Evolutionary conservation across 2,888 invertebrate species (phyloP), one percentile per base, ranked within the genome.

Genomic region (Drosophila putrida): DNA sequence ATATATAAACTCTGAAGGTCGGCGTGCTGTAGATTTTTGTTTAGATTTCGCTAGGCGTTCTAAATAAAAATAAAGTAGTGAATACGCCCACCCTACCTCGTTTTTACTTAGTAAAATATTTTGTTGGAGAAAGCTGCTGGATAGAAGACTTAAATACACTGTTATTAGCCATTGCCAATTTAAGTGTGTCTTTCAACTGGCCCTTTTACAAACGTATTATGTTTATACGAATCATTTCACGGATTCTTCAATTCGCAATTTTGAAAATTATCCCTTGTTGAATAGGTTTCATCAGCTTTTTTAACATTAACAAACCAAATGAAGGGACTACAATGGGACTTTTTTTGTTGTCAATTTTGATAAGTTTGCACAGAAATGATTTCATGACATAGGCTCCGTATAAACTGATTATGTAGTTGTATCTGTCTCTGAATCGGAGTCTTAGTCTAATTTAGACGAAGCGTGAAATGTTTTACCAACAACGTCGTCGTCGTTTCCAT

Each of bases 1-100:
- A 61, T 79, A 85, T 88, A 89, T 89, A 82, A 69, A 87, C 87
- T 80, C 63, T 90, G 85, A 85, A 85, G 85, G 85, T 85, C 85
- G 81, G 60, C 76, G 66, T 67, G 82, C 80, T 71, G 67, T 83
- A 50, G 78, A 87, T 71, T 67, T 87, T 89, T 89, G 85, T 89
- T 89, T 89, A 87, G 88, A 78, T 84, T 87, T 75, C 69, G 82
- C 67, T 71, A 73, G 72, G 67, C 83, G 71, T 80, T 86, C 87
- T 80, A 74, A 86, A 81, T 86, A 74, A 82, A 76, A 82, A 44
- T 33, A 28, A 38, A 38, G n/a, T n/a, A 8, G 33, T 35, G 13
- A 59, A 62, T 55, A 33, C 53, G 36, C 62, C 51, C 57, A 53
- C 1, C n/a, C 38, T 46, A 8, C 25, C 13, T 36, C 28, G 33